A percentile compares a stretch with the other conserved stretches of the same genome.
These are phyloP conservation scores for Propithecus perrieri DNA, from an alignment of 2,797 vertebrate genomes.

Conservation along the genomic window DNA sequence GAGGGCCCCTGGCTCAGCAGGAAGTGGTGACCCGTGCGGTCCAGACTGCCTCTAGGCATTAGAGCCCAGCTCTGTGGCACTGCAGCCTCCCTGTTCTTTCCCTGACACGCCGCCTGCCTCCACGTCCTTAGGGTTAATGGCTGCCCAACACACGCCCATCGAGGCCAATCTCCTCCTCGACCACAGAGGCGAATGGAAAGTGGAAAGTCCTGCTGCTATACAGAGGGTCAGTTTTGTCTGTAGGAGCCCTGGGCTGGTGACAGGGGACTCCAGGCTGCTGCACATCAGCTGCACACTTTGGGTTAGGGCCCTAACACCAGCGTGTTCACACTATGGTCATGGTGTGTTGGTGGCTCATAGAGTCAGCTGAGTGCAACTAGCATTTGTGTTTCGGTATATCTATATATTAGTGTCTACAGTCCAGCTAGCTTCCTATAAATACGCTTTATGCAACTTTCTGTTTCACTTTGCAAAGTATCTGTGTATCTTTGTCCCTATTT, in stretches of 20 bases:
- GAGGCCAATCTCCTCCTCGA: neutral
- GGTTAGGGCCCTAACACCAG: no score
- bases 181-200: rapidly evolving
- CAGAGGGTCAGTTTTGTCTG: rapidly evolving
- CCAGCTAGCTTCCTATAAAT: neutral
- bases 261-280: no score
- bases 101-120: no score
- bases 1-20: neutral
- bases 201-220: neutral
- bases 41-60: neutral
- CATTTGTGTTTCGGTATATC: neutral
- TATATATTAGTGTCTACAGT: neutral
- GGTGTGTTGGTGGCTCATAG: neutral
- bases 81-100: neutral
- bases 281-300: no score
- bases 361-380: neutral
- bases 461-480: neutral
- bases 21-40: neutral
- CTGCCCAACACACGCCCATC: neutral
- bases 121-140: neutral
- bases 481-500: neutral
- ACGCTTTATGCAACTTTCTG: neutral
- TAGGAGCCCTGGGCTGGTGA: no score
- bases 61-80: neutral
- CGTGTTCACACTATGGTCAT: no score